Conservation (phyloP, 2,113 vertebrate species). For the Mormyrus iriodes region DNA sequence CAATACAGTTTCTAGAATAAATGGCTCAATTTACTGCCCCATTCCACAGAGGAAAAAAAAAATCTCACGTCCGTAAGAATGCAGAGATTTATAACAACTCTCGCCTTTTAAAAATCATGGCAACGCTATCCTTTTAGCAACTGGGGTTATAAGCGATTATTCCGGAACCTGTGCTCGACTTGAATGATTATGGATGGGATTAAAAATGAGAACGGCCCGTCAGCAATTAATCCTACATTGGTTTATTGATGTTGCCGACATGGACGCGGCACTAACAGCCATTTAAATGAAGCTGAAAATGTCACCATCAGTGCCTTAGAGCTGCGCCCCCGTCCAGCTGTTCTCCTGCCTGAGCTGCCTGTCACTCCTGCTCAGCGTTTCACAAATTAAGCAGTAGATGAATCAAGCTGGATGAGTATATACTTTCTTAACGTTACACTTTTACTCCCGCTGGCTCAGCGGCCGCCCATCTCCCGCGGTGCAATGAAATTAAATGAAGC, state of each 20-base stretch:
- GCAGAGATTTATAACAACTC: conserved; percentile 15
- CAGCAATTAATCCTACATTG: conserved; percentile 4
- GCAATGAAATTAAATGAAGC: neutral
- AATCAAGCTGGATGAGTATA: neutral
- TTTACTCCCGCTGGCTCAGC: neutral
- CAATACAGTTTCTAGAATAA: conserved; percentile 27
- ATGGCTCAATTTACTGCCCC: neutral
- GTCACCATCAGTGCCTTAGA: neutral
- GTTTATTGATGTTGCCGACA: conserved; percentile 2
- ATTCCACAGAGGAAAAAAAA: conserved; percentile 4
- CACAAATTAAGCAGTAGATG: neutral
- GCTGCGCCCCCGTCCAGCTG: neutral
- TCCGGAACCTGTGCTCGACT: neutral
- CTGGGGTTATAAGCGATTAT: neutral
- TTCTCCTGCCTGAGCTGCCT: neutral
- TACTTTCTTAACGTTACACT: neutral
- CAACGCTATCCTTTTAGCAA: conserved; percentile 8
- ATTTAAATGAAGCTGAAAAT: conserved; percentile 20
- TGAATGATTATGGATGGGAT: conserved; percentile 2
- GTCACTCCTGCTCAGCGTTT: neutral
- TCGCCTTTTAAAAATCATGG: conserved; percentile 2
- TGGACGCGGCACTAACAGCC: neutral
- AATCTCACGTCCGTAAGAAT: neutral
- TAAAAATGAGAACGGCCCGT: conserved; percentile 11
- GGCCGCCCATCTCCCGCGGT: neutral